phyloP scores from a whole-genome alignment of 2,888 invertebrate genomes.

The Nematopogon swammerdamellus region DNA sequence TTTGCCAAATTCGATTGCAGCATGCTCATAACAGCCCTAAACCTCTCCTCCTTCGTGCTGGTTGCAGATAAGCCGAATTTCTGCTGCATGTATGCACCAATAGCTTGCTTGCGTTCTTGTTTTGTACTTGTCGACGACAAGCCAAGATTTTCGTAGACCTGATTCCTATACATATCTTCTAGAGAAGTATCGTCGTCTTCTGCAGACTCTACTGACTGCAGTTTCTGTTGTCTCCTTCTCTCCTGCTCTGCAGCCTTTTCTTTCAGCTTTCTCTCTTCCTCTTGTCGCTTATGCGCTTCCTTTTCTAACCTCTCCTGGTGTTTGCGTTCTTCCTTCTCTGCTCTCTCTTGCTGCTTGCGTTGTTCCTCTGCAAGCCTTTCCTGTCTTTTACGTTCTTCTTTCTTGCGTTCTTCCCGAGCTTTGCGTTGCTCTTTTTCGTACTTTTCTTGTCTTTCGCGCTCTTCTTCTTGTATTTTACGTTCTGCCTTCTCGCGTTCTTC shows the following conservation, averaged over 20 bases:
- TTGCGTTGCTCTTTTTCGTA: slow-evolving; percentile 11
- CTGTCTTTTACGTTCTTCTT: slow-evolving; percentile 6
- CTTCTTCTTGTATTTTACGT: slow-evolving; percentile 22
- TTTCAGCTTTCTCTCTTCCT: slow-evolving; percentile 13
- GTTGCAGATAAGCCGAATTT: slow-evolving; percentile 30
- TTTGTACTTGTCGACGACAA: slow-evolving; percentile 25
- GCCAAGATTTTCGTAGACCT: slow-evolving; percentile 34
- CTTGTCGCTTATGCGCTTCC: slow-evolving; percentile 8
- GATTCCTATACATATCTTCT: slow-evolving; percentile 38
- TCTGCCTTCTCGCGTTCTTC: slow-evolving; percentile 18
- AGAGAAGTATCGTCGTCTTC: slow-evolving; percentile 27
- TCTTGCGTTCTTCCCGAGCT: slow-evolving; percentile 4
- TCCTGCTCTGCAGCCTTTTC: slow-evolving; percentile 16
- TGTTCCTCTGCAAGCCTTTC: slow-evolving; percentile 12
- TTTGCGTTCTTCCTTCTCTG: slow-evolving; percentile 2
- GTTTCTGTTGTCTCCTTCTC: not conserved
- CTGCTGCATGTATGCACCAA: slow-evolving; percentile 30
- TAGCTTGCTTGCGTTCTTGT: slow-evolving; percentile 27
- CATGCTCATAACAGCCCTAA: slow-evolving; percentile 31
- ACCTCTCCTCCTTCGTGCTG: slow-evolving; percentile 35
- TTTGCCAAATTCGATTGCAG: slow-evolving; percentile 28
- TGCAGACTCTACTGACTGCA: slow-evolving; percentile 12
- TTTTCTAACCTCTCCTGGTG: slow-evolving; percentile 15
- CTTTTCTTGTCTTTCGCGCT: slow-evolving; percentile 19
- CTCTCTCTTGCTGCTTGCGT: slow-evolving; percentile 10